Evolutionary conservation across 1,140 invertebrate genomes (phyloP).

Genomic region (Drosophila pseudoobscura): DNA sequence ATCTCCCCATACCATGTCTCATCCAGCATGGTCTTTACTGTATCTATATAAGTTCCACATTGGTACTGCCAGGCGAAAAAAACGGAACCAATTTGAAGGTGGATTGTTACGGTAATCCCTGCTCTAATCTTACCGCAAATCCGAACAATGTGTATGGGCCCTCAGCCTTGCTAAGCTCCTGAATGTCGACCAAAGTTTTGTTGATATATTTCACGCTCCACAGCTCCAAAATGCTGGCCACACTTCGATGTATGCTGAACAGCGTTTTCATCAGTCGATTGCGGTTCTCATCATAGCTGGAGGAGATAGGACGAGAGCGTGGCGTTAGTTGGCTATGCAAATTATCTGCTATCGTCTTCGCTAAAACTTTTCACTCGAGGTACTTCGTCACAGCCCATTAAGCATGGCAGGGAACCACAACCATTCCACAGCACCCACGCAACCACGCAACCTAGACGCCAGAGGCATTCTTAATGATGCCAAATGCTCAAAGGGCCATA

Average conservation of each 20-base stretch:
- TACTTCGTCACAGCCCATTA: constrained; percentile 75
- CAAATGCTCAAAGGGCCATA: constrained; percentile 68
- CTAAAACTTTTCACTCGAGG: constrained; percentile 74
- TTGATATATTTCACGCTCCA: constrained; percentile 87
- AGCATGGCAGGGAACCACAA: constrained; percentile 63
- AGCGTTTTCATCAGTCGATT: constrained; percentile 86
- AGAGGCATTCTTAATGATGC: constrained; percentile 67
- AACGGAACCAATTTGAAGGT: constrained; percentile 25
- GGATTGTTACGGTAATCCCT: constrained; percentile 29
- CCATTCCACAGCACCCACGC: constrained; percentile 21
- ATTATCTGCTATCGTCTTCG: constrained; percentile 47
- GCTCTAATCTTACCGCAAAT: constrained; percentile 84
- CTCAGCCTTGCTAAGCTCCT: constrained; percentile 84
- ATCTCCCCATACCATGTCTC: constrained; percentile 87
- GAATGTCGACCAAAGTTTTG: constrained; percentile 83
- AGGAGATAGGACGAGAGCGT: neutral
- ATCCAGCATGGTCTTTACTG: constrained; percentile 84
- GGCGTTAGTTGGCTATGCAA: constrained; percentile 43
- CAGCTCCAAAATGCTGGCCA: constrained; percentile 91
- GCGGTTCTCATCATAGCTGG: constrained; percentile 84
- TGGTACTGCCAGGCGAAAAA: constrained; percentile 79
- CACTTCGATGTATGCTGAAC: constrained; percentile 92
- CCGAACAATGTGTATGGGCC: constrained; percentile 86
- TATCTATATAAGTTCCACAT: constrained; percentile 85
- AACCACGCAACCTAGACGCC: constrained; percentile 29